Evolutionary conservation across 1,140 invertebrate species (phyloP).

Genomic region (Polyergus mexicanus): DNA sequence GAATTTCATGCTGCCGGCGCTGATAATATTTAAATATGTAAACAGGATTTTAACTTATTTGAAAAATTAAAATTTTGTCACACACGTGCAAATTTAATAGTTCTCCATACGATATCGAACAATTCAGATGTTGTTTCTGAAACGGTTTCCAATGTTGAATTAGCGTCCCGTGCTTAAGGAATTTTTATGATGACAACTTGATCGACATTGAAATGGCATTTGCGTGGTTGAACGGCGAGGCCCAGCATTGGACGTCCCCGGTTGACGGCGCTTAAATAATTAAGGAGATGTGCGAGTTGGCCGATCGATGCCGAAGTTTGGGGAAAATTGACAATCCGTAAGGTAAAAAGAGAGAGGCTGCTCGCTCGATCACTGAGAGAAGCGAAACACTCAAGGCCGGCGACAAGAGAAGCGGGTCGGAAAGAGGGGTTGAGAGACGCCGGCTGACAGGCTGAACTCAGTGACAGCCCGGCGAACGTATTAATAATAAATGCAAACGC

Average conservation of each 20-base stretch:
- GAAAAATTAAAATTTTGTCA: not conserved
- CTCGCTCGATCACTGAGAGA: conserved; percentile 6
- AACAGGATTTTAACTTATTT: not conserved
- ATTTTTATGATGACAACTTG: conserved; percentile 43
- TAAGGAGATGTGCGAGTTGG: conserved; percentile 64
- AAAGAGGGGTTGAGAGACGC: conserved; percentile 65
- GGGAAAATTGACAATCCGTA: conserved; percentile 66
- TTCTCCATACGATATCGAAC: not conserved
- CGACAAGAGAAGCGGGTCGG: conserved; percentile 74
- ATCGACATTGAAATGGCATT: conserved; percentile 37
- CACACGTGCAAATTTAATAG: not conserved
- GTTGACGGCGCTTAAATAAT: conserved; percentile 75
- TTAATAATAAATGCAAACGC: conserved; percentile 86
- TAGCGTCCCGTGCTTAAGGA: not conserved
- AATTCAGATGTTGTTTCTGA: conserved; percentile 1
- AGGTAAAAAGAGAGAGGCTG: conserved; percentile 25
- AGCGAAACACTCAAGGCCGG: conserved; percentile 54
- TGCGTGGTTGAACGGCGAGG: conserved; percentile 38
- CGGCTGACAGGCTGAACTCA: conserved; percentile 79
- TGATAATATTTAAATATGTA: conserved; percentile 10
- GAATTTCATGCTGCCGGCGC: not conserved
- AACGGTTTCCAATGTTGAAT: not conserved
- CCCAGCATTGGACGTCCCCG: conserved; percentile 4
- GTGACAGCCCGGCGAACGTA: conserved; percentile 82
- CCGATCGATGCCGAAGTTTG: conserved; percentile 54